Conservation (phyloP, 2,888 invertebrate species). For the Malthinus flaveolus region DNA sequence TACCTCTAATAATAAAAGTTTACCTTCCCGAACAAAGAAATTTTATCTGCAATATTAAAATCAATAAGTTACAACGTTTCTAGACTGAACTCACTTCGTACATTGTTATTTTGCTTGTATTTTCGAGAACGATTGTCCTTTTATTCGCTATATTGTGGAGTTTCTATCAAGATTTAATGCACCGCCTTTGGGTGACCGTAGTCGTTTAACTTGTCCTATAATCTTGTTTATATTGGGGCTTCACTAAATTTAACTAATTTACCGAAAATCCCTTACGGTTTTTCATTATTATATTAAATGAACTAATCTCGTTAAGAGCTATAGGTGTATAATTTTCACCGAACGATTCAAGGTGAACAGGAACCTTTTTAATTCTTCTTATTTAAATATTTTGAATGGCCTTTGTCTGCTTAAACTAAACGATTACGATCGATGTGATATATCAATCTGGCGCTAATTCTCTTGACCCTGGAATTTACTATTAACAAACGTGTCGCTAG, state of each 20-base stretch:
- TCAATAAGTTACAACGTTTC: slow-evolving; percentile 4
- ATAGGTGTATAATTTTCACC: slow-evolving; percentile 4
- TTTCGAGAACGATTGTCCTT: slow-evolving; percentile 1
- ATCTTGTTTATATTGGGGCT: slow-evolving; percentile 20
- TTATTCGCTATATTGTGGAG: slow-evolving; percentile 8
- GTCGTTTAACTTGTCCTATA: slow-evolving; percentile 21
- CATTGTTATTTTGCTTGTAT: not conserved
- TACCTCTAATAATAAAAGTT: not conserved
- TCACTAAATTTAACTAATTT: slow-evolving; percentile 21
- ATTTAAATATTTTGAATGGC: slow-evolving; percentile 14
- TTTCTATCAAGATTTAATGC: slow-evolving; percentile 3
- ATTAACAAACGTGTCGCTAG: slow-evolving; percentile 17
- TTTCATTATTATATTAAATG: slow-evolving; percentile 19
- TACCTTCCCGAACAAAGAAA: not conserved
- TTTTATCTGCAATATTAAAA: slow-evolving; percentile 7
- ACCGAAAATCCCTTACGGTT: slow-evolving; percentile 19
- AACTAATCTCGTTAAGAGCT: slow-evolving; percentile 19
- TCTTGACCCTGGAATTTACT: slow-evolving; percentile 9
- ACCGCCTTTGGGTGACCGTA: slow-evolving; percentile 18
- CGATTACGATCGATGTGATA: slow-evolving; percentile 18
- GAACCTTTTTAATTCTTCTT: slow-evolving; percentile 9
- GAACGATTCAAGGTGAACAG: slow-evolving; percentile 1
- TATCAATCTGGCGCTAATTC: slow-evolving; percentile 22
- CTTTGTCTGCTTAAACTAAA: slow-evolving; percentile 15
- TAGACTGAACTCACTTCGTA: not conserved